phyloP scores from a whole-genome alignment of 2,888 invertebrate genomes.

The Archaeoteleia sp. region DNA sequence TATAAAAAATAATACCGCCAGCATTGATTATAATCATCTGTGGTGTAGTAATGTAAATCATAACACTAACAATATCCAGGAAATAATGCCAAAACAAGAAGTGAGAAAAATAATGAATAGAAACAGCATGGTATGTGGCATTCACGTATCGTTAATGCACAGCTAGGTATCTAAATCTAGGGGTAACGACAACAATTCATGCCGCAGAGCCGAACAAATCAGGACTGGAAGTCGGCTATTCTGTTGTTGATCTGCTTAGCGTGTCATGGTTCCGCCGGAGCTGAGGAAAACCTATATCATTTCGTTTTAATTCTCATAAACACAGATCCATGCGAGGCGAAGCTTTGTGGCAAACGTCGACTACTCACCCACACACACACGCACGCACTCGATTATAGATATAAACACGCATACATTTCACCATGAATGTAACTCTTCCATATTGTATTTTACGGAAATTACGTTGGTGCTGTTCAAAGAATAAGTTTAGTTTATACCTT shows the following conservation, averaged over 20 bases:
- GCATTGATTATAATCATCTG: slow-evolving; percentile 44
- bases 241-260: slow-evolving; percentile 50
- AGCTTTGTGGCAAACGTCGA: slow-evolving; percentile 74
- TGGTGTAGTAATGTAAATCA: slow-evolving; percentile 45
- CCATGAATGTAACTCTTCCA: slow-evolving; percentile 43
- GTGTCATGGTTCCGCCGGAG: slow-evolving; percentile 23
- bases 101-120: slow-evolving; percentile 53
- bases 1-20: slow-evolving; percentile 40
- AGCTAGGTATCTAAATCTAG: slow-evolving; percentile 73
- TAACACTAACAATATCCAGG: slow-evolving; percentile 33
- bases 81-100: slow-evolving; percentile 42
- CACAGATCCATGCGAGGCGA: slow-evolving; percentile 75
- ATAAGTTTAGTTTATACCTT: too few species aligned
- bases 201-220: slow-evolving; percentile 69
- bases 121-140: slow-evolving; percentile 67
- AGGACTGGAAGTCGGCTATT: slow-evolving; percentile 36
- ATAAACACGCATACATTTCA: slow-evolving; percentile 59
- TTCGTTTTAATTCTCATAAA: slow-evolving; percentile 65
- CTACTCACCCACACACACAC: slow-evolving; percentile 65
- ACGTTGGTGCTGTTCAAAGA: too few species aligned
- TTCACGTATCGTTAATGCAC: slow-evolving; percentile 74
- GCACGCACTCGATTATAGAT: slow-evolving; percentile 64
- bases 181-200: slow-evolving; percentile 74
- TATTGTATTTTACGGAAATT: slow-evolving; percentile 16
- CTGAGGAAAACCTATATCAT: slow-evolving; percentile 47